Base-by-base conservation (phyloP, 92 coral and sea anemone species). In the Isaurus tuberculatus region DNA sequence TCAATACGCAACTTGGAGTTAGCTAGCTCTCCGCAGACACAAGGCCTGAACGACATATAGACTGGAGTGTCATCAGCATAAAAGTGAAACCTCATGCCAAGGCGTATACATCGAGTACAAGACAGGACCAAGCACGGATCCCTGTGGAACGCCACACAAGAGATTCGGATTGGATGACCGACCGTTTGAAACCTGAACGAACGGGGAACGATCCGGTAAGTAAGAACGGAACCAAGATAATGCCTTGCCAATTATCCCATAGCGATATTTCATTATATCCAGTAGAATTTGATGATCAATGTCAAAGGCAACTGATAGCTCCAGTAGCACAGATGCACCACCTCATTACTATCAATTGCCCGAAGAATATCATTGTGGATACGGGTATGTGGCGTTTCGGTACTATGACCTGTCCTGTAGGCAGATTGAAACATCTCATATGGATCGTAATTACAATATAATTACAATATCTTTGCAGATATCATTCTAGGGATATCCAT, bases 201-300 rank as follows among this genome's bases (percentile, higher is more conserved):
- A 51, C 60, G 4, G 5, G 5, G 60, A 51, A 51, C 60, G 16
- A 51, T 51, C 60, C 60, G 60, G 11, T 51, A 51, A 51, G 60
- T 51, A 51, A 51, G 60, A 51, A 51, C 60, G 60, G 4, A 51
- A 51, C 60, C 60, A 51, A 51, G 60, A 51, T 16, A 51, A 51
- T 13, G 60, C 60, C 60, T 51, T 51, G 60, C 60, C 60, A 51
- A 16, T 51, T 51, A 51, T 51, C 11, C 60, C 60, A 51, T 51
- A 51, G 60, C 60, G 60, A 11, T 51, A 51, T 4, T 51, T 51
- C 60, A 51, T 51, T 51, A 6, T 51, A 51, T 51, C 60, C 60
- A 51, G 60, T 16, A 51, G 60, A n/a, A 51, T 4, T 4, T 36
- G 42, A 36, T 36, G 42, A 36, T 36, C 42, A 36, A 8, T 36